Percentiles rank a stretch among this genome's conserved stretches.
Evolutionary conservation across 2,797 vertebrate species (phyloP).

Genomic region (Smutsia temminckii): DNA sequence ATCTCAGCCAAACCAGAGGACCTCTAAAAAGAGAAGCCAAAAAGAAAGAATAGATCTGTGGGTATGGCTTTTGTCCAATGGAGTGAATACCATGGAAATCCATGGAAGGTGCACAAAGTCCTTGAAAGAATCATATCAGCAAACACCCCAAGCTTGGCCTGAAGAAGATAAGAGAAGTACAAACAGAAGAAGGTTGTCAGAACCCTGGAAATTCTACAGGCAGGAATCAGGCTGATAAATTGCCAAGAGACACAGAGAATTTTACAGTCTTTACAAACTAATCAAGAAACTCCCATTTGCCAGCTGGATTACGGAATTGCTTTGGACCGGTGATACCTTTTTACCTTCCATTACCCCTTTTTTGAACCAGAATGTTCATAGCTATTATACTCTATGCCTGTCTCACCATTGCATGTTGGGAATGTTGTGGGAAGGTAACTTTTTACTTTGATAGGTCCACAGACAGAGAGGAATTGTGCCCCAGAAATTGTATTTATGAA

Average conservation of each 20-base stretch:
- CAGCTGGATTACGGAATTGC: neutral
- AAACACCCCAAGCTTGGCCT: neutral
- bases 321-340: neutral
- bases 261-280: neutral
- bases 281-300: neutral
- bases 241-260: neutral
- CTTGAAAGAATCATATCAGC: neutral
- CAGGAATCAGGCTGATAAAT: neutral
- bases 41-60: neutral
- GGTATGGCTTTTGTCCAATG: neutral
- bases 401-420: neutral
- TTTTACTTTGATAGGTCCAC: neutral
- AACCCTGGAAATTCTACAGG: neutral
- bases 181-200: neutral
- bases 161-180: neutral
- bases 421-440: neutral
- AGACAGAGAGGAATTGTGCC: neutral
- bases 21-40: neutral
- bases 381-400: neutral
- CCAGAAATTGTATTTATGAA: neutral
- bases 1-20: neutral
- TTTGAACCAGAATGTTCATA: neutral
- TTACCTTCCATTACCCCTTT: neutral
- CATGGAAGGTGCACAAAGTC: neutral
- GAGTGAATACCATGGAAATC: neutral